Base-by-base conservation (phyloP, 2,888 invertebrate genomes). In the Xylota sylvarum region DNA sequence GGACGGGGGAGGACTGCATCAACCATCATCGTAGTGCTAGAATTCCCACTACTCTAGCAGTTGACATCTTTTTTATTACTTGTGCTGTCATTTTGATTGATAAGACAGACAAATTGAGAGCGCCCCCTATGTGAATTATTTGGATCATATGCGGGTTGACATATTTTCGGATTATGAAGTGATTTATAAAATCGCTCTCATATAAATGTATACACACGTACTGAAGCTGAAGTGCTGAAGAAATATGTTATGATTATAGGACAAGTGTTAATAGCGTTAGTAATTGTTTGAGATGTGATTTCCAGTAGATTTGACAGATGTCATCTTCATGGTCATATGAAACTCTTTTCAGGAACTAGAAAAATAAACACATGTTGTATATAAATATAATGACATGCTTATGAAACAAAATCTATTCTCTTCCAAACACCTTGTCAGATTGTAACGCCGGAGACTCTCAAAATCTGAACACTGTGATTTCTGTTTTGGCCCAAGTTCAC, bases 21-120 rank as follows among this genome's bases (percentile, higher is more conserved):
- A 65, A 23, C 52, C 37, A 70, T 37, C 46, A 37, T 37, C 46
- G 48, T 58, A 43, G 74, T 76, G 69, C 32, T 23, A 37, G 32
- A 37, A 35, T 35, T n/a, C 43, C 14, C 43, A 58, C 50, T 55
- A 46, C 17, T 40, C 62, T 64, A 23, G 17, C 30, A n/a, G n/a
- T 27, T 37, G 60, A 52, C 65, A 43, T 67, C 50, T 55, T n/a
- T 48, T 58, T 9, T 43, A 64, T 69, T 50, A 14, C 37, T 65
- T 67, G n/a, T 9, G 40, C 65, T 76, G 70, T 65, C 82, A 70
- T 48, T 70, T 10, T 80, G 85, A 85, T 76, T 76, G 80, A 84
- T 80, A 70, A 58, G 79, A 58, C 69, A 65, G 74, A 58, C 40
- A 69, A 79, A 76, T 70, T 65, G 79, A 76, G 74, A 74, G 69